Percentiles rank a stretch among this genome's conserved stretches.
Conservation (phyloP, 2,113 vertebrate genomes). For the Ictalurus furcatus region DNA sequence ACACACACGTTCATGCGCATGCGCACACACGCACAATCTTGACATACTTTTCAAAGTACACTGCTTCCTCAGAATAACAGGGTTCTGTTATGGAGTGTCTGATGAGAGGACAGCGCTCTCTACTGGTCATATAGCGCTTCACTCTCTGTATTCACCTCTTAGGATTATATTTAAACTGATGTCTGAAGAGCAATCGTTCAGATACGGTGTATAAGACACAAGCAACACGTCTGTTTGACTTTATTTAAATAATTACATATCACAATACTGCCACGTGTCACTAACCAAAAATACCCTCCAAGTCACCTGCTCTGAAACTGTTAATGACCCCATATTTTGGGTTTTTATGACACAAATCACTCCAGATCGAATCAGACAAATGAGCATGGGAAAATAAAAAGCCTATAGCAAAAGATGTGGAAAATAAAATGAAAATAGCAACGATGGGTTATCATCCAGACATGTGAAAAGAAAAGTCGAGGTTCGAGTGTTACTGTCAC, state of each 20-base stretch:
- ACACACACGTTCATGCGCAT: conserved; percentile 18
- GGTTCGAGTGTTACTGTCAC: background rate
- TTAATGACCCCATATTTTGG: background rate
- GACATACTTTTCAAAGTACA: conserved; percentile 41
- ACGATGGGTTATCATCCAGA: background rate
- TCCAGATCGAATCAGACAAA: background rate
- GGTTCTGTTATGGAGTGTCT: background rate
- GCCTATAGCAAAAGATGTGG: background rate
- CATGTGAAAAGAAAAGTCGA: background rate
- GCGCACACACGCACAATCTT: conserved; percentile 33
- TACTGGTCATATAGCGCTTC: conserved; percentile 57
- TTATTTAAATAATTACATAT: background rate
- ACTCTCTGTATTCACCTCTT: background rate
- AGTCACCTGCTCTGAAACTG: background rate
- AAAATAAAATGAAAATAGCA: background rate
- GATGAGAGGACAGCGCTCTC: conserved; percentile 69
- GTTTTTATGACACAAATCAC: background rate
- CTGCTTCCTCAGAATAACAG: background rate
- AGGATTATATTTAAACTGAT: no score
- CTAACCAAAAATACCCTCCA: background rate
- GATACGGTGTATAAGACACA: background rate
- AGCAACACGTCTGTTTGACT: background rate
- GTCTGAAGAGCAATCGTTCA: background rate
- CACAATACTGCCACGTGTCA: background rate
- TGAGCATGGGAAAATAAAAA: background rate